These are phyloP conservation scores for Sebastes diaconus DNA, from an alignment of 2,797 vertebrate species.

Conservation along the genomic window DNA sequence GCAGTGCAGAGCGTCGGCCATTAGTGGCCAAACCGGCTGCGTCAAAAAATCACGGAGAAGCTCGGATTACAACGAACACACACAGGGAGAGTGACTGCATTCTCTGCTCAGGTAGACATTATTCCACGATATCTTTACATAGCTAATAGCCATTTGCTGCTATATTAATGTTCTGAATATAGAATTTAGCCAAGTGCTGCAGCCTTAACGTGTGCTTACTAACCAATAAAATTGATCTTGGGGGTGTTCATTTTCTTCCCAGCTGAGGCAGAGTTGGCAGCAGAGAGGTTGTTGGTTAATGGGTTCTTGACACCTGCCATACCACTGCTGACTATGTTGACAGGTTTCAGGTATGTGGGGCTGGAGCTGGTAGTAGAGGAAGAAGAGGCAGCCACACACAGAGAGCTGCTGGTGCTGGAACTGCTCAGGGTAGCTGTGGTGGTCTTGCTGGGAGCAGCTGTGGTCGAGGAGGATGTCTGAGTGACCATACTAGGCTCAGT, in stretches of 20 bases:
- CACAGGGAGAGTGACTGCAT: background rate
- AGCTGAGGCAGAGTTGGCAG: constrained; percentile 74
- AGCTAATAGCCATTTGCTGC: background rate
- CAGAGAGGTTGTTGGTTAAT: constrained; percentile 52
- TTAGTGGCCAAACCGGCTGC: background rate
- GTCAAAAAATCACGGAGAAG: background rate
- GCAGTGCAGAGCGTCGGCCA: background rate
- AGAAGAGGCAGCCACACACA: constrained; percentile 71
- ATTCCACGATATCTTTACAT: background rate
- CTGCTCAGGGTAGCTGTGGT: constrained; percentile 83
- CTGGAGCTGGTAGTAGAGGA: constrained; percentile 78
- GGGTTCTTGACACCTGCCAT: constrained; percentile 78
- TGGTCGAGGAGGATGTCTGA: constrained; percentile 87
- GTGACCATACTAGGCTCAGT: constrained; percentile 96
- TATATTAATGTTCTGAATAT: too few relatives aligned
- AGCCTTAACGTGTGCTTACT: constrained; percentile 59
- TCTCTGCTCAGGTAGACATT: background rate
- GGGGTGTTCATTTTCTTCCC: constrained; percentile 93
- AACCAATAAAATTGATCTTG: constrained; percentile 98
- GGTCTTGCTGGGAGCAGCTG: constrained; percentile 86
- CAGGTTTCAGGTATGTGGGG: constrained; percentile 86
- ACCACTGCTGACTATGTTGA: constrained; percentile 72
- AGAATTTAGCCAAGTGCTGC: too few relatives aligned
- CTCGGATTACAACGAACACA: background rate
- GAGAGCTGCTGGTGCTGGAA: constrained; percentile 81